phyloP scores from a whole-genome alignment of 2,113 vertebrate species.

The Donacobius atricapilla region DNA sequence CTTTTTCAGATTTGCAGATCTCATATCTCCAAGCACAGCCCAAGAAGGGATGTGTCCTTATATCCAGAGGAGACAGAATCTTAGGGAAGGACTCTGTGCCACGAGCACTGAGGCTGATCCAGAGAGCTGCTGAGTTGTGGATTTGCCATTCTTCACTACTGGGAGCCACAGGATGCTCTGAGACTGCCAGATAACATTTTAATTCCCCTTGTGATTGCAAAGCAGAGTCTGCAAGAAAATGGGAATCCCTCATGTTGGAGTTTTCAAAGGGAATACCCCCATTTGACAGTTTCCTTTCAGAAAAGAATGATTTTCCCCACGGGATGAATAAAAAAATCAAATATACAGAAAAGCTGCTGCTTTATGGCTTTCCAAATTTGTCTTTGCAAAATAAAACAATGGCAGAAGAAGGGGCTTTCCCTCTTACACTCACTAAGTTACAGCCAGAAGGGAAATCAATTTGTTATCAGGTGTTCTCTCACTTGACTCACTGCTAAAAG shows the following conservation, averaged over 20 bases:
- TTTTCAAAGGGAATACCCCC: background rate
- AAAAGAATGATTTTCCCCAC: background rate
- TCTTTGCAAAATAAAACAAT: background rate
- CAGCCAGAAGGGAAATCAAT: background rate
- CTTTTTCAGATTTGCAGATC: background rate
- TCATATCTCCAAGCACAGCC: background rate
- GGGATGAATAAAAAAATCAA: background rate
- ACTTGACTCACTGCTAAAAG: background rate
- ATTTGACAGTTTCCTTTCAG: background rate
- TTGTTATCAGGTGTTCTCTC: background rate
- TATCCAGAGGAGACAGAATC: background rate
- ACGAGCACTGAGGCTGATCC: background rate
- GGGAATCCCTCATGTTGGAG: background rate
- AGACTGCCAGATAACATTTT: background rate
- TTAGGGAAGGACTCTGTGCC: background rate
- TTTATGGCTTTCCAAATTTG: background rate
- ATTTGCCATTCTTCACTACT: background rate
- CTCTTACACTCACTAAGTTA: background rate
- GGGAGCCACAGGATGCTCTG: background rate
- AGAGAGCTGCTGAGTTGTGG: background rate
- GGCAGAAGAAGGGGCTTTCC: background rate
- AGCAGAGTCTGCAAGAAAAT: background rate
- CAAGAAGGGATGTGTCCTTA: background rate
- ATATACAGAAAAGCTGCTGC: background rate
- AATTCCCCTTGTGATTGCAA: background rate